Percentiles rank a stretch among this genome's conserved stretches.
These are phyloP conservation scores for Melanocharis versteri DNA, from an alignment of 2,113 vertebrate species.

Conservation along the genomic window DNA sequence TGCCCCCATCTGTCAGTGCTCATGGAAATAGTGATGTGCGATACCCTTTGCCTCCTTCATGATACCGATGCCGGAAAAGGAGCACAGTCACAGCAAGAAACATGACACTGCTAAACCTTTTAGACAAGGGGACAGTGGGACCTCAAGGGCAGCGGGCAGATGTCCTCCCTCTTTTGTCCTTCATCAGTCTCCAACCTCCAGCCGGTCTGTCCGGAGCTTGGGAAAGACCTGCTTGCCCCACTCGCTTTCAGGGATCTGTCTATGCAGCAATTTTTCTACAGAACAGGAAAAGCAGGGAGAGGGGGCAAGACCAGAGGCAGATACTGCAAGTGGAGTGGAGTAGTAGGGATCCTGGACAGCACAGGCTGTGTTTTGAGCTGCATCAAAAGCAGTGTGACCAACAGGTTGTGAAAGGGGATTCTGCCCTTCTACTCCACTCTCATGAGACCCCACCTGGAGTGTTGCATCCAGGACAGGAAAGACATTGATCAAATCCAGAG, in stretches of 20 bases:
- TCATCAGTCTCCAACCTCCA: neutral
- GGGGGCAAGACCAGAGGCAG: neutral
- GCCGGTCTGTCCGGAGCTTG: neutral
- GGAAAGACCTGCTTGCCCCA: neutral
- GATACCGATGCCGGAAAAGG: accelerated
- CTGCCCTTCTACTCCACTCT: neutral
- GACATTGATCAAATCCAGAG: accelerated
- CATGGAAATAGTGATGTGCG: neutral
- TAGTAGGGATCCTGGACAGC: neutral
- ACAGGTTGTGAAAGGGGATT: neutral
- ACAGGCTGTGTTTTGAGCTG: neutral
- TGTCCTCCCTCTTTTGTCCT: neutral
- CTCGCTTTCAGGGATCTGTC: neutral
- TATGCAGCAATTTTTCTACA: neutral
- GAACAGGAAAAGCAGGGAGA: neutral
- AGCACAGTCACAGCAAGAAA: neutral
- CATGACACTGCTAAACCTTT: neutral
- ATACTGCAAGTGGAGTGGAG: neutral
- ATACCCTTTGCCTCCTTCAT: neutral
- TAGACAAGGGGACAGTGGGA: neutral
- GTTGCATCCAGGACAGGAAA: neutral
- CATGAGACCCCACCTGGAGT: neutral
- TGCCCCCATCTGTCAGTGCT: neutral
- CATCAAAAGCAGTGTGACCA: neutral
- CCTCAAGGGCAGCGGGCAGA: neutral